Conservation (phyloP, 2,797 vertebrate genomes). For the Gila robusta region DNA sequence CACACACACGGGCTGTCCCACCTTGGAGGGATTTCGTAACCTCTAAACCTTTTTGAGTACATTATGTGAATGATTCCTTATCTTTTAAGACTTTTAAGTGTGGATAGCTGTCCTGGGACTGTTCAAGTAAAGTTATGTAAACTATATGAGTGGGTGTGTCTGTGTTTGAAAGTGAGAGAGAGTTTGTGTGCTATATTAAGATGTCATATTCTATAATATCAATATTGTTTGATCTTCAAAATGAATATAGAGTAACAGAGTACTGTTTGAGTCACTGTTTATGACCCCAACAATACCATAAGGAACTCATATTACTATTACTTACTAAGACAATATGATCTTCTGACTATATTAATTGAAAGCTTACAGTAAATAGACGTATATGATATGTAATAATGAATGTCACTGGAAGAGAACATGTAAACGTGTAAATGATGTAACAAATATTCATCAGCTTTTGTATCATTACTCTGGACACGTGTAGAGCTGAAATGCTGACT, state of each 20-base stretch:
- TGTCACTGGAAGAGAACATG: constrained; percentile 12
- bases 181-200: constrained; percentile 37
- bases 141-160: constrained; percentile 14
- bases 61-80: constrained; percentile 6
- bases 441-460: constrained; percentile 3
- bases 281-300: background rate
- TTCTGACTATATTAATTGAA: background rate
- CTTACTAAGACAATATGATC: background rate
- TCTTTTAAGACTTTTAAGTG: constrained; percentile 29
- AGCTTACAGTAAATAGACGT: background rate
- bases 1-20: constrained; percentile 26
- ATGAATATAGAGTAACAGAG: constrained; percentile 12
- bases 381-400: background rate
- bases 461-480: background rate
- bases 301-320: background rate
- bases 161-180: constrained; percentile 21
- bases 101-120: constrained; percentile 20
- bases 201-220: constrained; percentile 53
- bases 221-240: constrained; percentile 23
- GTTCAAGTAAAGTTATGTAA: constrained; percentile 26
- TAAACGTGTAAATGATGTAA: background rate
- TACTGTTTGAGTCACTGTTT: background rate
- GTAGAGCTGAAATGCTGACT: background rate
- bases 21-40: constrained; percentile 5
- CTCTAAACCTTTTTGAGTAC: background rate